Evolutionary conservation across 2,888 invertebrate genomes (phyloP), one percentile per base, ranked within the genome.

Genomic region (Leptinotarsa peninsularis): DNA sequence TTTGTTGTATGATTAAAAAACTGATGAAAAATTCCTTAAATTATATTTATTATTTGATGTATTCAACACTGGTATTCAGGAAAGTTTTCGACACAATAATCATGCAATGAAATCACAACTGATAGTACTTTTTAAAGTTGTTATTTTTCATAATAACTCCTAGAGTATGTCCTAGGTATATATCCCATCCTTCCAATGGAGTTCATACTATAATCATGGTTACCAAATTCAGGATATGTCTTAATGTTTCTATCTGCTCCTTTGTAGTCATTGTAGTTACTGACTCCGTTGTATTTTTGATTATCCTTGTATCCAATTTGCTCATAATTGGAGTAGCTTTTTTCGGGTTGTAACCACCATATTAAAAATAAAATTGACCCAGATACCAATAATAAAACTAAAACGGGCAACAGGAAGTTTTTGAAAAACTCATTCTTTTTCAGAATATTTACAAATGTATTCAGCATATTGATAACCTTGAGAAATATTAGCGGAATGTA

Each of bases 341-440:
- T 82, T 68, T 83, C 81, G 0, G 82, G 81, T 74, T 85, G 83
- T 50, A 87, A 77, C 86, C 87, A 88, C 86, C 87, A 88, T 33
- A 87, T 83, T 70, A 88, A 79, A 80, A 88, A 87, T 43, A 88
- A 78, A 72, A 87, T 80, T 5, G 84, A 79, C 15, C 87, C 87
- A 23, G 85, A 83, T 23, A 86, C 84, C 13, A 84, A 54, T 13
- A 82, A 71, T 33, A 87, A 70, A 18, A 87, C 79, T 2, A 84
- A 67, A 50, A 80, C 83, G 14, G 88, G 88, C 17, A 88, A 74
- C 56, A 88, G 77, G 77, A 88, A 87, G 23, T 82, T 85, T 73
- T 80, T 87, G 71, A 88, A 82, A 77, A 88, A 86, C 69, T 81
- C 84, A 75, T 85, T 87, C 77, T 84, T 85, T 70, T 85, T 84